Evolutionary conservation across 2,888 invertebrate species (phyloP), one percentile per base, ranked within the genome.

Genomic region (Spodoptera littoralis): DNA sequence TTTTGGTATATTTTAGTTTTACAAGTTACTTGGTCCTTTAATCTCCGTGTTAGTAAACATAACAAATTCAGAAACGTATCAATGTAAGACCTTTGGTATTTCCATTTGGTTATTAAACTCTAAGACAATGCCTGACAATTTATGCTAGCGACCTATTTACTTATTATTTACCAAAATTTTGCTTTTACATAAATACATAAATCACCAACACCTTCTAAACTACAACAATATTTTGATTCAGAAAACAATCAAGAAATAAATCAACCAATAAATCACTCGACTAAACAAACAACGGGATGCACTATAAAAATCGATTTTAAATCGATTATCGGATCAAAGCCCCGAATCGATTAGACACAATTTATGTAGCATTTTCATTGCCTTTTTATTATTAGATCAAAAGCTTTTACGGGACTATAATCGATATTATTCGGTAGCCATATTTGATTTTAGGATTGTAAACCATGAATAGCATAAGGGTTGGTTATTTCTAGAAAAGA

Each of bases 361-460:
- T 87, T 85, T 86, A 85, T 84, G 81, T n/a, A 4, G 49, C 50
- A 64, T 64, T 72, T 74, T 72, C 75, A 72, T 70, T 64, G 79
- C 56, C 74, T 74, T 76, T 84, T 74, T 88, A 89, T 85, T 85
- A 85, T 84, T 83, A 88, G 89, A 89, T 90, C 89, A 90, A 90
- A 89, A 79, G 76, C 72, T 69, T 54, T 36, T 69, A 53, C 79
- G 80, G 76, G 76, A 76, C 73, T 65, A 77, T 76, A 80, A 79
- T 76, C 77, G 79, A 79, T 76, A 79, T 72, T 75, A 36, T 72
- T 77, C 24, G 68, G 77, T 64, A 65, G 54, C 50, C 66, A 56
- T 63, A 75, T 71, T 79, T 60, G 70, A 65, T 55, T 70, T 64
- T 69, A 53, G 67, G 49, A 64, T 71, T 70, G 63, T 58, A 49